Base-by-base conservation (phyloP, 2,888 invertebrate species). In the Spatulosminthurus flaviceps region DNA sequence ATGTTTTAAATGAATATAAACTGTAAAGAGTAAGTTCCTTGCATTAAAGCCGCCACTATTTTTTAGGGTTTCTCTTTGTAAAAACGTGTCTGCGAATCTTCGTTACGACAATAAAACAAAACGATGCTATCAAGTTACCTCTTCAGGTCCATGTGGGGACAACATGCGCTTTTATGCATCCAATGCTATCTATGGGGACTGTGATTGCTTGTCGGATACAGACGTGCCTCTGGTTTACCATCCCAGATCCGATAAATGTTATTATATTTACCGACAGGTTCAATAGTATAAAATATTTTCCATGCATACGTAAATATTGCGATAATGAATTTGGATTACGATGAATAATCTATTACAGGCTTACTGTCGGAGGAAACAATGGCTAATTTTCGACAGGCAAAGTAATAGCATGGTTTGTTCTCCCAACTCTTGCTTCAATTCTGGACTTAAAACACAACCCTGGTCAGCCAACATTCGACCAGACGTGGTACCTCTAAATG, bases 181-280 rank as follows among this genome's bases (percentile, higher is more conserved):
- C 24, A 24, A 16, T 4, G 22, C 64, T 11, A 24, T 64, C 2
- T 22, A 64, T 16, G 64, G 64, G 2, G 24, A 9, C 7, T 64
- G 64, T n/a, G 64, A 64, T 26, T 64, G 64, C 24, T 22, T 4
- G 2, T 5, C 5, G n/a, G n/a, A 21, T 64, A 9, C 22, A 11
- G 24, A 9, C 2, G 26, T 64, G 11, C 64, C 64, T 26, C 24
- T 64, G 24, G 64, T 64, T 26, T 64, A 24, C 24, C n/a, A 19
- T 11, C 24, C 64, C 2, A 22, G 24, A 9, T 24, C 22, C 24
- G 64, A 26, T 26, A 2, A 9, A 24, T 64, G 64, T 24, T 64
- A 64, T 64, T 64, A 22, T 16, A 22, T 64, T 64, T 64, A 64
- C 64, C 64, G n/a, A 16, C 64, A 64, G 24, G 64, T 64, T 24